Evolutionary conservation across 2,888 invertebrate species (phyloP).

Genomic region (Xylophagus ater): DNA sequence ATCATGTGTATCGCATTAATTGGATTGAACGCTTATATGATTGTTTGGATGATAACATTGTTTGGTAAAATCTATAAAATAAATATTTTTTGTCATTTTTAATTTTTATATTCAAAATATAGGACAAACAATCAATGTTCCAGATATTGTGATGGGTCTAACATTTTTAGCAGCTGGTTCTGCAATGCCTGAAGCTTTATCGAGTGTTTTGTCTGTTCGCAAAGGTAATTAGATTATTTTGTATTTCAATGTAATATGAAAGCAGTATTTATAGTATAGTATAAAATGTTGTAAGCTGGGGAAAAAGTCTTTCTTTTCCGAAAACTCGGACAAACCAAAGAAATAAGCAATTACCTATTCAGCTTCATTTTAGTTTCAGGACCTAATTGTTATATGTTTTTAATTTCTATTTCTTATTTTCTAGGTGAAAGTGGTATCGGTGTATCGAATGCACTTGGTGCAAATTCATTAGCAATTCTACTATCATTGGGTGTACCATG

Average conservation of each 20-base stretch:
- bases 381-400: no score
- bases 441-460: slow-evolving; percentile 76
- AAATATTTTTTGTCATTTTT: not conserved
- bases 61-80: slow-evolving; percentile 54
- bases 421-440: slow-evolving; percentile 76
- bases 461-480: slow-evolving; percentile 74
- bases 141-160: slow-evolving; percentile 83
- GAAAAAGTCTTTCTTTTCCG: no score
- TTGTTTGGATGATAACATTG: slow-evolving; percentile 86
- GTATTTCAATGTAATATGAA: no score
- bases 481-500: slow-evolving; percentile 76
- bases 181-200: slow-evolving; percentile 69
- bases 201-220: slow-evolving; percentile 74
- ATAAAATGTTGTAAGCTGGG: no score
- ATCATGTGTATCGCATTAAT: slow-evolving; percentile 80
- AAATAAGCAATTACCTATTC: no score
- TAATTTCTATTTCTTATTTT: no score
- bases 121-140: slow-evolving; percentile 66
- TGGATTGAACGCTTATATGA: slow-evolving; percentile 70
- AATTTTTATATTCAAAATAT: slow-evolving; percentile 15
- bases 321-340: no score
- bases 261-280: no score
- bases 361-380: no score
- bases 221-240: slow-evolving; percentile 51
- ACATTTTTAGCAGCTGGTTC: slow-evolving; percentile 86